Evolutionary conservation across 2,113 vertebrate species (phyloP).

Genomic region (Hypomesus transpacificus): DNA sequence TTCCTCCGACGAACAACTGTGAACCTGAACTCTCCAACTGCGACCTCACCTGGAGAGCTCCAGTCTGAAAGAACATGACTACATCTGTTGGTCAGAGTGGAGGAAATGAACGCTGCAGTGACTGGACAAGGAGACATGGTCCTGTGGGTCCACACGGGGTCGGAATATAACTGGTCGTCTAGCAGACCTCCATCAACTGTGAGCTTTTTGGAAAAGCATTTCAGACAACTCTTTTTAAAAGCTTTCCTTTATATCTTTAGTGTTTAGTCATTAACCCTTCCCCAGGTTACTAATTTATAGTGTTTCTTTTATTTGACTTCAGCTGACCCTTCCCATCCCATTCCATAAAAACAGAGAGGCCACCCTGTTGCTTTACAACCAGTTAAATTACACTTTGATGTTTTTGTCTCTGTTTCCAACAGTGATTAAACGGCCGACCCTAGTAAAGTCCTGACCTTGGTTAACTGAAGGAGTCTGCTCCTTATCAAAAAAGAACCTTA

Average conservation of each 20-base stretch:
- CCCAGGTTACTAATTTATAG: constrained; percentile 76
- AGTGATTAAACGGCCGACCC: constrained; percentile 72
- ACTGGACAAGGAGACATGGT: neutral
- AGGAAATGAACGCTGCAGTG: too few relatives aligned
- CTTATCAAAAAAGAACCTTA: constrained; percentile 50
- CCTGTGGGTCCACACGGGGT: too few relatives aligned
- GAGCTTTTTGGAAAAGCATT: constrained; percentile 35
- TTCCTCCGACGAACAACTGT: constrained; percentile 39
- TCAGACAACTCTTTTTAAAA: constrained; percentile 62
- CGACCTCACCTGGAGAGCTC: neutral
- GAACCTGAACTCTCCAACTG: constrained; percentile 46
- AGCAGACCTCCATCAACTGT: neutral
- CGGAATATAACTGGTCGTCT: too few relatives aligned
- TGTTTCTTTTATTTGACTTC: constrained; percentile 74
- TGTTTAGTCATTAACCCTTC: constrained; percentile 74
- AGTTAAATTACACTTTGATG: constrained; percentile 79
- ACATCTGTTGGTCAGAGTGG: too few relatives aligned
- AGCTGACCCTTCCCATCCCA: constrained; percentile 69
- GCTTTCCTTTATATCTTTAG: constrained; percentile 67
- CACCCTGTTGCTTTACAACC: constrained; percentile 71
- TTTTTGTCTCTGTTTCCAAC: constrained; percentile 71
- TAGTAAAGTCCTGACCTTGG: constrained; percentile 69
- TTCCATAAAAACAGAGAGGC: constrained; percentile 71
- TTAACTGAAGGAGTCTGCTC: constrained; percentile 68
- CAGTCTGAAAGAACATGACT: neutral